Evolutionary conservation across 2,888 invertebrate genomes (phyloP), one percentile per base, ranked within the genome.

Genomic region (Hesperia comma): DNA sequence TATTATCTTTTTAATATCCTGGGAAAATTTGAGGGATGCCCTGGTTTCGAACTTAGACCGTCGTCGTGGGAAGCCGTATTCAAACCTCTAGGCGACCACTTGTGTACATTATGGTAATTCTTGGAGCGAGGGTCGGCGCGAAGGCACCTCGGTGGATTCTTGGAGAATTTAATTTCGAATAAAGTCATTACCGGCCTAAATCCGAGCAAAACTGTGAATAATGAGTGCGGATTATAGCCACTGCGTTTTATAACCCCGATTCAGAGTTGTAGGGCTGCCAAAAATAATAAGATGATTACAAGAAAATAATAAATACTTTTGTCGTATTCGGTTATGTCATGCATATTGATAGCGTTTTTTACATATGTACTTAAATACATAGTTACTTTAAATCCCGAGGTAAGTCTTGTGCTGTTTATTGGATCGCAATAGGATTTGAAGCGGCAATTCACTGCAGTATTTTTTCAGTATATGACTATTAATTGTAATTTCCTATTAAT

Each of bases 201-300:
- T 68, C 63, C 67, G 60, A 62, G 68, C 70, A 70, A 68, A 72
- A 69, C 74, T 74, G 74, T 70, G 70, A 72, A 70, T 72, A 72
- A 74, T 72, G 71, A 71, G 67, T 64, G 63, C 41, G 69, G 69
- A 72, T 70, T 71, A 70, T 72, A 66, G 69, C 70, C 55, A 49
- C 61, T 72, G 72, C 58, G 67, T 72, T 74, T 73, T 72, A 67
- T 67, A 54, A 60, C 61, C 61, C n/a, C 66, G 53, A 54, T 54
- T 66, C 43, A 6, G 14, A 3, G 7, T 2, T 19, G n/a, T 55
- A 67, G 61, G 66, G 66, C 26, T 67, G 67, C 7, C 60, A 15
- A 15, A 46, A 15, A 46, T 17, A 37, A 10, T n/a, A n/a, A n/a
- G n/a, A n/a, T 10, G 37, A 37, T 37, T 12, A 12, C 37, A n/a